Base-by-base conservation (phyloP, 1,140 invertebrate genomes). In the Eurytemora carolleeae region DNA sequence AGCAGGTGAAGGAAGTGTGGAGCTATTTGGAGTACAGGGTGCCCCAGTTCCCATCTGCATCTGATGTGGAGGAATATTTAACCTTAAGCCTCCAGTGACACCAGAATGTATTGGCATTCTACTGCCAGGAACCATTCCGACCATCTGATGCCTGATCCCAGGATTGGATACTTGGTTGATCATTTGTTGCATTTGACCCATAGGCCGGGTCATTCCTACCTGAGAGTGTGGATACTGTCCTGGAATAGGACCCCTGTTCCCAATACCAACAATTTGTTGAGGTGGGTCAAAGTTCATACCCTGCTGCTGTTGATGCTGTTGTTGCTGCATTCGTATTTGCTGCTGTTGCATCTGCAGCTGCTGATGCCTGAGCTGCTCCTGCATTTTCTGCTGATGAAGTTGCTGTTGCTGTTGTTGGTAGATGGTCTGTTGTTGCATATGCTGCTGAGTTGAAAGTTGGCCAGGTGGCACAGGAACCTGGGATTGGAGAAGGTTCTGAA, bases 361-460 rank as follows among this genome's bases (percentile, higher is more conserved):
- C 7, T 7, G 54, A 12, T 12, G 7, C 7, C n/a, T 19, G 19
- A 7, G 7, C 7, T 19, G 54, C 7, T 26, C 22, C 2, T 59
- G 21, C 3, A 19, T n/a, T 59, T 61, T 64, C 54, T 60, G 68
- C 60, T 64, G 65, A 31, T 65, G 65, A 53, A 63, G 66, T 20
- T 25, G 64, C 44, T 61, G 55, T 60, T 19, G 64, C 22, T 59
- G 66, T 44, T 61, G 65, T 65, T 57, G 64, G 57, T 53, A 64
- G 24, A 31, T 58, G 3, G 17, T 57, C 18, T 62, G 63, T 57
- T 64, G 59, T 54, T 23, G 63, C 57, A 26, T 54, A 60, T 60
- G 55, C 63, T 66, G 61, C 31, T 44, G 31, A n/a, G 7, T 44
- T 7, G 7, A 7, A 44, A 44, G 31, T 44, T 44, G 7, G 7